Percentiles rank a stretch among this genome's conserved stretches.
Evolutionary conservation across 2,797 vertebrate genomes (phyloP).

Genomic region (Decapterus maruadsi): DNA sequence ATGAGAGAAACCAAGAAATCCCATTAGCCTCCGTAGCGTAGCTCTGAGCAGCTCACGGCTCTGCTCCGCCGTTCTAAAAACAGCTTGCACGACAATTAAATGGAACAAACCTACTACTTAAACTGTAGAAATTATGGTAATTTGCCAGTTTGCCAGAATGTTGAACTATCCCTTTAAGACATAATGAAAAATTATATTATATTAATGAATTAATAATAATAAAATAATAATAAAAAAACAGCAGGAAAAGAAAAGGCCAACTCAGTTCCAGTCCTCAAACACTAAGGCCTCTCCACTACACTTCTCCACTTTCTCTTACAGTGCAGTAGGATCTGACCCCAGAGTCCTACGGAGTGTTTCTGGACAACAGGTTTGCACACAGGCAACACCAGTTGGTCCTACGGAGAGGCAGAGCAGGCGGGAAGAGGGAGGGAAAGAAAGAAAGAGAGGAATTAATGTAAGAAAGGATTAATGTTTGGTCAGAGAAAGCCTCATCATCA

Average conservation of each 20-base stretch:
- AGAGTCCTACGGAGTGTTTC: slow-evolving; percentile 89
- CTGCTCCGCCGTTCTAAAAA: too few relatives aligned
- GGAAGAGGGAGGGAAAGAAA: slow-evolving; percentile 13
- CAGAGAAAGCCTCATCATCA: slow-evolving; percentile 24
- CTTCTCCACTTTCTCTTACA: slow-evolving; percentile 80
- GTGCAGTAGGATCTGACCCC: slow-evolving; percentile 67
- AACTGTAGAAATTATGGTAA: too few relatives aligned
- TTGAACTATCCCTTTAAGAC: neutral
- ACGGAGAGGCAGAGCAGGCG: slow-evolving; percentile 77
- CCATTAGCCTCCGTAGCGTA: too few relatives aligned
- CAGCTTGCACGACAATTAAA: too few relatives aligned
- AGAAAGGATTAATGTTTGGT: slow-evolving; percentile 43
- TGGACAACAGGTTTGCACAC: slow-evolving; percentile 90
- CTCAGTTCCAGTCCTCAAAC: slow-evolving; percentile 14
- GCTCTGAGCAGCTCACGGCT: too few relatives aligned
- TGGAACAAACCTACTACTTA: too few relatives aligned
- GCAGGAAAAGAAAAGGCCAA: slow-evolving; percentile 1
- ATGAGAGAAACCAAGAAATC: too few relatives aligned
- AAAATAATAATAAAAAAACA: neutral
- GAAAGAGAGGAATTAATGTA: slow-evolving; percentile 22
- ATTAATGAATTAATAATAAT: too few relatives aligned
- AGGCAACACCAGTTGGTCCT: slow-evolving; percentile 93
- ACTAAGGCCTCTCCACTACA: slow-evolving; percentile 35
- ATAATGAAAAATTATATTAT: neutral
- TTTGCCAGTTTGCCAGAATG: too few relatives aligned